phyloP scores from a whole-genome alignment of 2,797 vertebrate species.

The Chaunax sp. region DNA sequence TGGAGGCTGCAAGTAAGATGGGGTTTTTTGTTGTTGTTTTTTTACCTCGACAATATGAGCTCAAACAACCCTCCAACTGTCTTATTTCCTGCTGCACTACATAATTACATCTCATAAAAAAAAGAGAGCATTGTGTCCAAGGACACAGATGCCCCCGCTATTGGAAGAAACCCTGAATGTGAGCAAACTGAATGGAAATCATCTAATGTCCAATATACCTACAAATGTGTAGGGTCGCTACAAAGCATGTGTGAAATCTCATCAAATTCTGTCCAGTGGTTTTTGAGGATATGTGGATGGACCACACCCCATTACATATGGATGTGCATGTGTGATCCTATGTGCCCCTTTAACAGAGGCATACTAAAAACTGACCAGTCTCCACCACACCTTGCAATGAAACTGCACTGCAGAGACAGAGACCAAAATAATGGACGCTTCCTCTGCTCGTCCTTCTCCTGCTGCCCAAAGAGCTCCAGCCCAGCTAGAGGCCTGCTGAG shows the following conservation, averaged over 20 bases:
- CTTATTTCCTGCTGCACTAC: slow-evolving; percentile 55
- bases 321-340: too few species aligned
- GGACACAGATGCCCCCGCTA: too few species aligned
- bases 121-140: too few species aligned
- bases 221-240: too few species aligned
- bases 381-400: not conserved
- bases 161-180: too few species aligned
- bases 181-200: too few species aligned
- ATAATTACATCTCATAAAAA: slow-evolving; percentile 22
- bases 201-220: too few species aligned
- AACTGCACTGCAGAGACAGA: not conserved
- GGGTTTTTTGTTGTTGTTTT: not conserved
- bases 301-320: too few species aligned
- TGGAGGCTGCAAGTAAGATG: not conserved
- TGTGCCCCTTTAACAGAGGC: not conserved
- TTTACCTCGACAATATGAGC: slow-evolving; percentile 17
- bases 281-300: too few species aligned
- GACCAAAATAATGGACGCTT: slow-evolving; percentile 41
- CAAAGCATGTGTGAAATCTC: too few species aligned
- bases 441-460: slow-evolving; percentile 57
- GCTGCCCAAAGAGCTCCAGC: slow-evolving; percentile 55
- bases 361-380: slow-evolving; percentile 18
- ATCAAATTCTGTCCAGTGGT: too few species aligned
- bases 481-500: slow-evolving; percentile 71
- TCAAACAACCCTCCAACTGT: slow-evolving; percentile 51